Conservation (phyloP, 2,797 vertebrate genomes). For the Coluber constrictor region DNA sequence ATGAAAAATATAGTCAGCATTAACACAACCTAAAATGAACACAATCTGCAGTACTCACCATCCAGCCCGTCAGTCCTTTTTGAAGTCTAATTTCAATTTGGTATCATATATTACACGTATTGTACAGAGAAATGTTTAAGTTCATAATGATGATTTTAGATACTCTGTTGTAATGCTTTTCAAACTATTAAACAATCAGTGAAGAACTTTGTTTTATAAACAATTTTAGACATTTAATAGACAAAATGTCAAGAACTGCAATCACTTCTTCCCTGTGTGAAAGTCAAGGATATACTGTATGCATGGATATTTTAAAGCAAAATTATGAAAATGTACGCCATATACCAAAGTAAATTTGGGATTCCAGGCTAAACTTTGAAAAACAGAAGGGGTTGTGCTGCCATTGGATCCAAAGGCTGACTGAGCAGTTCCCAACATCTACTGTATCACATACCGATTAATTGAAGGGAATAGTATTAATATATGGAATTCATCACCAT, state of each 20-base stretch:
- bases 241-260: not conserved
- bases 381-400: not conserved
- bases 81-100: accelerated
- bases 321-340: not conserved
- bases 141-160: not conserved
- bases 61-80: slow-evolving; percentile 22
- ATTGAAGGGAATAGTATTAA: not conserved
- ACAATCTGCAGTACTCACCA: slow-evolving; percentile 43
- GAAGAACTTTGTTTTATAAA: not conserved
- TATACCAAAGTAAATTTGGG: not conserved
- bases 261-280: not conserved
- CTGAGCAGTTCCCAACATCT: not conserved
- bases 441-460: not conserved
- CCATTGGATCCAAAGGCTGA: not conserved
- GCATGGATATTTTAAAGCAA: not conserved
- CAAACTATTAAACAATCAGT: not conserved
- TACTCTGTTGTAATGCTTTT: not conserved
- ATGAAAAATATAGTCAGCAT: slow-evolving; percentile 59
- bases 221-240: not conserved
- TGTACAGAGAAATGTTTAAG: not conserved
- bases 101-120: not conserved
- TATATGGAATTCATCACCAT: not conserved
- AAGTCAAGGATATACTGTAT: slow-evolving; percentile 2
- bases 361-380: not conserved
- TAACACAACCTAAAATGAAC: slow-evolving; percentile 44